Conservation (phyloP, 1,140 invertebrate species). For the Pectinophora gossypiella region DNA sequence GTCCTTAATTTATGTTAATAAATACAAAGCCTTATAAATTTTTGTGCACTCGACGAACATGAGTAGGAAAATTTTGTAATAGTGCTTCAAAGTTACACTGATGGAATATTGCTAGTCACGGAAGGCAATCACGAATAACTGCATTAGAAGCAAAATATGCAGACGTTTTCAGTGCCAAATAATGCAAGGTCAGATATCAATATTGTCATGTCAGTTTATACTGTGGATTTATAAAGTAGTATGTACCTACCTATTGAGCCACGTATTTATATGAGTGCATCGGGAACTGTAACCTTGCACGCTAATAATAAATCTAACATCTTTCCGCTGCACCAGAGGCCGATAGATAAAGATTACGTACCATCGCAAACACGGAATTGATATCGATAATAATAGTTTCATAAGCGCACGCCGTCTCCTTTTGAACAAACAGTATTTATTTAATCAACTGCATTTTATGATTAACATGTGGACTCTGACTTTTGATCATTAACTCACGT, state of each 20-base stretch:
- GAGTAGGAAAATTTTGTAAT: too few species aligned
- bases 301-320: constrained; percentile 69
- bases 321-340: constrained; percentile 51
- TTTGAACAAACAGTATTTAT: too few species aligned
- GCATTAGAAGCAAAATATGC: neutral
- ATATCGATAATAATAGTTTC: neutral
- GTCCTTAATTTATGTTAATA: too few species aligned
- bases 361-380: constrained; percentile 25
- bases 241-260: neutral
- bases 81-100: too few species aligned
- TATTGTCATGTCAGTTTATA: neutral
- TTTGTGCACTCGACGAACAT: too few species aligned
- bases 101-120: neutral
- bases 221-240: neutral
- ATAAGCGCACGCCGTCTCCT: too few species aligned
- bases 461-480: too few species aligned
- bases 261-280: neutral
- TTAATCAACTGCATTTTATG: too few species aligned
- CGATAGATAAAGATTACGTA: constrained; percentile 31
- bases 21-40: too few species aligned
- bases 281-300: constrained; percentile 60
- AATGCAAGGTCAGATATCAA: constrained; percentile 37
- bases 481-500: too few species aligned
- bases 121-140: neutral
- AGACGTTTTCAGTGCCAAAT: constrained; percentile 1